Evolutionary conservation across 2,113 vertebrate species (phyloP).

Genomic region (Puma concolor): DNA sequence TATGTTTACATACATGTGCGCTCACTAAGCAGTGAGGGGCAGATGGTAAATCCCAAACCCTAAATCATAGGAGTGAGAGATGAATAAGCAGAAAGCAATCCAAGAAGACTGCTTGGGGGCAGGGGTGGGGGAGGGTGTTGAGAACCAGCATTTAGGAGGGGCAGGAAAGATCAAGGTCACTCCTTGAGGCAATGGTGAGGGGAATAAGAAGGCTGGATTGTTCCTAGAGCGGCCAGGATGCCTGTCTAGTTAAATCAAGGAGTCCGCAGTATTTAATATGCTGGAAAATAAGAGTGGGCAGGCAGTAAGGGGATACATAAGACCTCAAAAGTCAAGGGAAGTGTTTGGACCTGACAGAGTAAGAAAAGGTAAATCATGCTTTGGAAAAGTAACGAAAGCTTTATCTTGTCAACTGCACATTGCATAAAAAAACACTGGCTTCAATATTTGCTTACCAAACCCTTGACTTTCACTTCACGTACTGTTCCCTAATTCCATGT

Average conservation of each 20-base stretch:
- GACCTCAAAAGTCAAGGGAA: slow-evolving; percentile 44
- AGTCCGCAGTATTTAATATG: background rate
- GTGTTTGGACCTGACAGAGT: background rate
- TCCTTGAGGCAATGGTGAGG: background rate
- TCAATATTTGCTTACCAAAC: background rate
- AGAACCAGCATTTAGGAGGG: background rate
- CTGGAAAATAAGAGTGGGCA: slow-evolving; percentile 26
- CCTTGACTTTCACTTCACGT: background rate
- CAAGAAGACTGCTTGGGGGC: background rate
- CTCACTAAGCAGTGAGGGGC: background rate
- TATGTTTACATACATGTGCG: background rate
- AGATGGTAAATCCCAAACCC: background rate
- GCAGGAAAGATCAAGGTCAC: slow-evolving; percentile 23
- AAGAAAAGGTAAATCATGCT: background rate
- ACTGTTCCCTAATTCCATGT: slow-evolving; percentile 12
- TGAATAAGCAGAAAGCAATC: background rate
- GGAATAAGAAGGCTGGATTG: background rate
- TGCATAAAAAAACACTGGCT: background rate
- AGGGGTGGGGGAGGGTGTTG: background rate
- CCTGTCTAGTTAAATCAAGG: background rate
- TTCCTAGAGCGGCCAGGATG: background rate
- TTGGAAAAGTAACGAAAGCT: slow-evolving; percentile 16
- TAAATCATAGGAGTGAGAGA: background rate
- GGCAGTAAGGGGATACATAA: slow-evolving; percentile 43
- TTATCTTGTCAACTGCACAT: too few species aligned